Evolutionary conservation across 23 tunicate species (phyloP), one percentile per base, ranked within the genome.

Genomic region (Diplosoma virens): DNA sequence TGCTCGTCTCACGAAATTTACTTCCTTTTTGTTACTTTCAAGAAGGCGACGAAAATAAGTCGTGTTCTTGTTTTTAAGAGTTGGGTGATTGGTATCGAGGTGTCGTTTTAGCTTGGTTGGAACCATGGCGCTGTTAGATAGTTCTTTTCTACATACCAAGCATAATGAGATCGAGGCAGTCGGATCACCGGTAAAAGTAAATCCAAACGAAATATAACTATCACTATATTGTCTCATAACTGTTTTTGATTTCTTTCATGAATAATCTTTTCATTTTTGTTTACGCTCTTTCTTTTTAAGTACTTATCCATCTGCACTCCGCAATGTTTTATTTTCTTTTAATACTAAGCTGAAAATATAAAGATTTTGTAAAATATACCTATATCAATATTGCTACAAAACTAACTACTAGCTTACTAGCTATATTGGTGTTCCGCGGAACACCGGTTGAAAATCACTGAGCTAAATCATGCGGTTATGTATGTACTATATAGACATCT

Each of bases 111-210:
- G 4, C 24, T 56, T 56, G 24, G 63, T 25, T 56, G 24, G 20
- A 56, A 56, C 24, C 63, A 56, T 56, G 52, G 75, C 55, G 45
- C 75, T 68, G 75, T 68, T 68, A 36, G 48, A 68, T 7, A 33
- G 55, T 20, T 68, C 75, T 68, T 68, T 68, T 20, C 75, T 36
- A 68, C 55, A 34, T 68, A 68, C 25, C 55, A 68, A n/a, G 45
- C 75, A 35, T 68, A 68, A 35, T 68, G 75, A 55, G 75, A 68
- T 35, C 55, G 75, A 24, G 75, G 75, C 75, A 34, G 75, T 68
- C 75, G 53, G 28, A 68, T 35, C 24, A 68, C 55, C 75, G 45
- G 24, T 31, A 20, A 68, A 68, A 68, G 53, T 33, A 6, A 22
- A 58, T 58, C n/a, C n/a, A n/a, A n/a, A n/a, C n/a, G n/a, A n/a